phyloP scores from a whole-genome alignment of 1,140 invertebrate species.

The Muscidifurax raptorellus region DNA sequence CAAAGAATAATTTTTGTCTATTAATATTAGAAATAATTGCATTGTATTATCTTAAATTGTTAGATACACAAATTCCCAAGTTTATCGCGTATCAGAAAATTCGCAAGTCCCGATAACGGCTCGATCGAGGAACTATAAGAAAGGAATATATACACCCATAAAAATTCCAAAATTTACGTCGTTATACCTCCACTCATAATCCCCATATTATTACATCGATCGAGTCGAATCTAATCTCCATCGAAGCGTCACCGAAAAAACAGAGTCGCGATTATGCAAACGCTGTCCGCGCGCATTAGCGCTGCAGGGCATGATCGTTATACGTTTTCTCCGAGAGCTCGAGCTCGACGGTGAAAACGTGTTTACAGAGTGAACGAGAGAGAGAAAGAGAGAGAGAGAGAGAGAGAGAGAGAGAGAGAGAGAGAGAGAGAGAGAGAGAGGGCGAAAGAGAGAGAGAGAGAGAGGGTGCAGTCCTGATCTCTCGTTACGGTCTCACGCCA shows the following conservation, averaged over 20 bases:
- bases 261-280: neutral
- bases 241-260: neutral
- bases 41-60: too few species aligned
- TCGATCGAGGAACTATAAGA: too few species aligned
- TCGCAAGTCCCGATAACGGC: too few species aligned
- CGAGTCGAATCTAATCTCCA: neutral
- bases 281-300: neutral
- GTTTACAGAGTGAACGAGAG: too few species aligned
- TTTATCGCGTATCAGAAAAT: too few species aligned
- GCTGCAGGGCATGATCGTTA: neutral
- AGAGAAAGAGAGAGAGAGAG: neutral
- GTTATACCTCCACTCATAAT: neutral
- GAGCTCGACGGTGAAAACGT: neutral
- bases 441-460: too few species aligned
- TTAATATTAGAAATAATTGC: too few species aligned
- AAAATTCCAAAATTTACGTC: too few species aligned
- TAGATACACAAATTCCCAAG: too few species aligned
- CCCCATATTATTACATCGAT: neutral
- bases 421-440: neutral
- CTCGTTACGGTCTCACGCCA: neutral
- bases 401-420: too few species aligned
- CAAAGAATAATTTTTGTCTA: constrained; percentile 39
- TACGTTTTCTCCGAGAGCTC: neutral
- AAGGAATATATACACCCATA: too few species aligned
- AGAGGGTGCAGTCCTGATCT: neutral